phyloP scores from a whole-genome alignment of 2,888 invertebrate species.

The Epicampocera succincta region DNA sequence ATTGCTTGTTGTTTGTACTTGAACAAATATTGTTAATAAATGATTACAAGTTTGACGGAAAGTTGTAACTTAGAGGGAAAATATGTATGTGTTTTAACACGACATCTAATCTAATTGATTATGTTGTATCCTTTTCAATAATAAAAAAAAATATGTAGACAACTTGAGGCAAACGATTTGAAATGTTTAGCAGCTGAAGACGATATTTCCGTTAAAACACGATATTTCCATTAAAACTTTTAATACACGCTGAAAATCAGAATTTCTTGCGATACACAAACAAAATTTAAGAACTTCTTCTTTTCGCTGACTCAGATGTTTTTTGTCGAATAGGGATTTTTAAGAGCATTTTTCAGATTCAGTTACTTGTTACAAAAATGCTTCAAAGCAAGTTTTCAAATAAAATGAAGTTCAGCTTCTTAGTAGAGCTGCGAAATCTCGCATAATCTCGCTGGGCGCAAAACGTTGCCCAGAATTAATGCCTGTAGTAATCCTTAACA shows the following conservation, averaged over 20 bases:
- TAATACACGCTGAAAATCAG: neutral
- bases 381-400: no score
- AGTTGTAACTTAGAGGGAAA: constrained; percentile 6
- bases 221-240: neutral
- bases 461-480: no score
- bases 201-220: neutral
- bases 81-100: constrained; percentile 1
- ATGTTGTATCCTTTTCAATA: neutral
- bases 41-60: constrained; percentile 14
- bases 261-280: no score
- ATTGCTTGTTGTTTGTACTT: neutral
- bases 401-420: no score
- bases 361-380: no score
- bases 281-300: no score
- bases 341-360: no score
- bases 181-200: neutral
- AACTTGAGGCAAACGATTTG: neutral
- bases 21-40: constrained; percentile 12
- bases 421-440: no score
- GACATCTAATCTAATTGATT: constrained; percentile 25
- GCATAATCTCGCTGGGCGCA: no score
- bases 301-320: no score
- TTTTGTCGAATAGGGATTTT: no score
- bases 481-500: no score
- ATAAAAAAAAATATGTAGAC: neutral